Evolutionary conservation across 2,113 vertebrate genomes (phyloP), one percentile per base, ranked within the genome.

Genomic region (Myotis brandtii): DNA sequence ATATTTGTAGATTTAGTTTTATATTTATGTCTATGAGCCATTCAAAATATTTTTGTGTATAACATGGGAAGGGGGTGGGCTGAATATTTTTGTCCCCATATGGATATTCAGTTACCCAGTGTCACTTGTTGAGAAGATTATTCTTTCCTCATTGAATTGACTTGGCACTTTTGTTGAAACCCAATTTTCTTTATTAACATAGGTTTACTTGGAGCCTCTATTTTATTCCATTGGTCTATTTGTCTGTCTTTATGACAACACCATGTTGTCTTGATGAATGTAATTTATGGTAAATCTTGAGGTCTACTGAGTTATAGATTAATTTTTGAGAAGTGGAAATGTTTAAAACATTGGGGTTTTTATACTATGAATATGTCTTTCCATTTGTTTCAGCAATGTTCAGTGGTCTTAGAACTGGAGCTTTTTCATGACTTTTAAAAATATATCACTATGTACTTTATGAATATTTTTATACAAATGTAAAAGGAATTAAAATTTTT

Each of bases 31-130:
- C 40, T 92, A 59, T 52, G 11, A 92, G n/a, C 10, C 13, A 7
- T 77, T 18, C 76, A 32, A 95, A 48, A 77, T 54, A 89, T 76
- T 82, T 86, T 82, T 86, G 30, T 64, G 16, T 9, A 17, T 40
- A 11, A 4, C 8, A 0, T 59, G 21, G 59, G 16, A 48, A 81
- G 25, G 14, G 14, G 4, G 7, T 43, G 5, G 5, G 5, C 1
- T 34, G 9, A 52, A 72, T 52, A 54, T 23, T 88, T 75, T 93
- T 67, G 21, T 59, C 84, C 84, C 23, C 62, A 43, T 32, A 59
- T 66, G 9, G n/a, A 72, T 73, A 79, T 77, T 93, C 21, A 80
- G 4, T 79, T 66, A 37, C 9, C 13, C 43, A 46, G 9, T 25
- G 59, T 23, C 18, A 46, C 79, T 52, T 79, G 21, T 66, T 73